These are phyloP conservation scores for Desoria tigrina DNA, from an alignment of 2,888 invertebrate genomes.

Conservation along the genomic window DNA sequence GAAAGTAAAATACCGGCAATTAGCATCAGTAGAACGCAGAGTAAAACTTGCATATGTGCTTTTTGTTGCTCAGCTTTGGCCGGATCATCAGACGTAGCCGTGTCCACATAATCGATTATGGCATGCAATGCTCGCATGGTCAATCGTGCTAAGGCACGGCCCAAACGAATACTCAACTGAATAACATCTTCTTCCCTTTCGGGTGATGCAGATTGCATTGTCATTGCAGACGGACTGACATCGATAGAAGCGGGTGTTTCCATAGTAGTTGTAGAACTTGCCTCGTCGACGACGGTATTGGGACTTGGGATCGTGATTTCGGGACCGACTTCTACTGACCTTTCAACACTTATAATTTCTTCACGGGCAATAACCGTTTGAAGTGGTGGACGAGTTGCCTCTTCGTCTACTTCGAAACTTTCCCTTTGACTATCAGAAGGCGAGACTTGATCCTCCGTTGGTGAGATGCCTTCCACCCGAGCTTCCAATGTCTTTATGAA, in stretches of 20 bases:
- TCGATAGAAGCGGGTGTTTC: not conserved
- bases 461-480: too few relatives aligned
- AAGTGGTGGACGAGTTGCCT: too few relatives aligned
- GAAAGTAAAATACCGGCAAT: constrained; percentile 76
- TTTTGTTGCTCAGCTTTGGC: constrained; percentile 46
- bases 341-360: too few relatives aligned
- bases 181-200: constrained; percentile 41
- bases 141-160: constrained; percentile 44
- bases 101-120: constrained; percentile 51
- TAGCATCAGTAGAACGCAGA: constrained; percentile 75
- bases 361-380: too few relatives aligned
- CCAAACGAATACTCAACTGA: constrained; percentile 40
- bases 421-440: too few relatives aligned
- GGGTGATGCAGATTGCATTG: constrained; percentile 2
- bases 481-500: too few relatives aligned
- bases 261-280: not conserved
- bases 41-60: constrained; percentile 69
- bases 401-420: too few relatives aligned
- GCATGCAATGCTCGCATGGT: constrained; percentile 46
- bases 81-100: constrained; percentile 49
- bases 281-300: too few relatives aligned
- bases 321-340: too few relatives aligned
- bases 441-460: too few relatives aligned
- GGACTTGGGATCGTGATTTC: too few relatives aligned
- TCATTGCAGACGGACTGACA: not conserved